Conservation (phyloP, 2,888 invertebrate species). For the Cephonodes hylas region DNA sequence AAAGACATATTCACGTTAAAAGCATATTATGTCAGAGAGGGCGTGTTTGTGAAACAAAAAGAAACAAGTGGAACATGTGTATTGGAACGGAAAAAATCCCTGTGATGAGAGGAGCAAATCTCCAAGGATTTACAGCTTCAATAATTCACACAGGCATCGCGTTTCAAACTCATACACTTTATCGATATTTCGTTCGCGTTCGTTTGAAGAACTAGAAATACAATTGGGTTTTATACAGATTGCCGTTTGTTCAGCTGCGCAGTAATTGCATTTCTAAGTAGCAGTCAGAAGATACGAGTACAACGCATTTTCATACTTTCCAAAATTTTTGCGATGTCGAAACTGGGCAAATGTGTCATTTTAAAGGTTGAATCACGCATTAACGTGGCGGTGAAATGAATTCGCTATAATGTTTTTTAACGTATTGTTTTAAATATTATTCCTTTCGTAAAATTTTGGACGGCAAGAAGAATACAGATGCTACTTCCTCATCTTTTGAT, state of each 20-base stretch:
- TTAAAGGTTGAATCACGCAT: too few species aligned
- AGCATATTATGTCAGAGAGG: neutral
- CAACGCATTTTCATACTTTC: neutral
- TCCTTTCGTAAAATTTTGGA: too few species aligned
- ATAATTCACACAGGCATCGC: slow-evolving; percentile 1
- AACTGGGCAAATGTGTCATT: too few species aligned
- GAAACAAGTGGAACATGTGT: slow-evolving; percentile 10
- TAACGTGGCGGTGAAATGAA: too few species aligned
- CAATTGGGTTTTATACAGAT: neutral
- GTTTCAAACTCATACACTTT: slow-evolving; percentile 4
- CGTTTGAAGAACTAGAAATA: neutral
- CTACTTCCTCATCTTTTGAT: too few species aligned
- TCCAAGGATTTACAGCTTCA: slow-evolving; percentile 20
- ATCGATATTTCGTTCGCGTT: slow-evolving; percentile 12
- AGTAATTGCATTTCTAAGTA: neutral
- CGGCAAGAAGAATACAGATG: too few species aligned
- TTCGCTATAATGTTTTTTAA: neutral
- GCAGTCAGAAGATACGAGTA: neutral
- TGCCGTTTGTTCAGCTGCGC: neutral
- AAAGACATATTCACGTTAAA: neutral
- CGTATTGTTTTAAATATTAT: too few species aligned
- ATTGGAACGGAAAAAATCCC: slow-evolving; percentile 19
- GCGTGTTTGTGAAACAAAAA: slow-evolving; percentile 14
- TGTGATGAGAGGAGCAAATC: slow-evolving; percentile 21
- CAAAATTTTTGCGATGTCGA: too few species aligned